Evolutionary conservation across 2,888 invertebrate species (phyloP), one percentile per base, ranked within the genome.

Genomic region (Lysandra bellargus): DNA sequence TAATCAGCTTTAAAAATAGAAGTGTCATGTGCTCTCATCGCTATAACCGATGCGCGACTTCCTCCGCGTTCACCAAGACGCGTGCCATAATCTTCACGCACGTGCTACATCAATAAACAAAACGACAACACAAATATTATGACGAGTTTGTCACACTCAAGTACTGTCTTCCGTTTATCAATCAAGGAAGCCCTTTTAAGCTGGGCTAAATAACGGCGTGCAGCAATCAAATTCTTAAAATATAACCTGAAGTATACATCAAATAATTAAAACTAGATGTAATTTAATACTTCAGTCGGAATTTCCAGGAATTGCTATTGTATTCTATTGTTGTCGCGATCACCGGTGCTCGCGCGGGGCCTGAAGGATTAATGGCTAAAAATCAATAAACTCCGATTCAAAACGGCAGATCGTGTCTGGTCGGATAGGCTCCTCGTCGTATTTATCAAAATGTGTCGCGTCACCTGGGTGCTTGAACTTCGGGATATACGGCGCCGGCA

Each of bases 371-470:
- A n/a, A 3, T 2, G 17, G 57, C 4, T 57, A 93, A 85, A 94
- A 94, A 82, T 95, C 94, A 49, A 85, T 81, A 85, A 94, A 93
- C 83, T 91, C 89, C 0, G 91, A 89, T 83, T 90, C 91, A 81
- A 84, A 94, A 78, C 89, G 90, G 83, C 94, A 93, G 49, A 84
- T 84, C 6, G 91, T 88, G 17, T 88, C 84, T 2, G 86, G 84
- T 2, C 83, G 82, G 79, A 94, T 86, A 2, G 88, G 84, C 80
- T 92, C 92, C 81, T 94, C 94, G 0, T 96, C 96, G 86, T 96
- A 97, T 78, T 95, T 92, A 80, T 97, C 97, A 85, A 98, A 98
- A 87, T 98, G 96, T 5, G 96, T 95, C 0, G 96, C 95, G 85
- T 98, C 98, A 1, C 96, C 96, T 1, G 95, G 94, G 79, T 93